These are phyloP conservation scores for Rallus limicola DNA, from an alignment of 2,113 vertebrate genomes.

Conservation along the genomic window DNA sequence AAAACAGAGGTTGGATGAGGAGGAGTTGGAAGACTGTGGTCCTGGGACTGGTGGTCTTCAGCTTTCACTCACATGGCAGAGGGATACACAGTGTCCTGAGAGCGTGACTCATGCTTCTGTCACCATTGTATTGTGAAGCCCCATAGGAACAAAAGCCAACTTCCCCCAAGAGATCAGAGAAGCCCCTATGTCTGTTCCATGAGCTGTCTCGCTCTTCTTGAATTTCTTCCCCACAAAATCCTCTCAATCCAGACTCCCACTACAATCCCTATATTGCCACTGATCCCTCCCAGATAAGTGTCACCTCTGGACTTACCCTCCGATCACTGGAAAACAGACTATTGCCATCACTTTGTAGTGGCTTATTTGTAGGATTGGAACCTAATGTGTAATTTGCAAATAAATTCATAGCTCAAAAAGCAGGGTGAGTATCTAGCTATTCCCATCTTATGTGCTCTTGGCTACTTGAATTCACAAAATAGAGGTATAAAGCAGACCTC, in stretches of 20 bases:
- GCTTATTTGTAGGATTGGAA: background rate
- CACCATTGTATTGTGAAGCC: background rate
- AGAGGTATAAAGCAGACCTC: background rate
- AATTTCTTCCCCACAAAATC: background rate
- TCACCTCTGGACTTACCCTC: background rate
- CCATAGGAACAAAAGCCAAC: background rate
- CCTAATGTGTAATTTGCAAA: background rate
- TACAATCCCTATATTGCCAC: background rate
- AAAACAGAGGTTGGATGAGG: background rate
- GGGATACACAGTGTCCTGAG: background rate
- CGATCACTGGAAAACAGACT: background rate
- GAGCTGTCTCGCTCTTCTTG: background rate
- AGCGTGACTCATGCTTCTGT: rapidly evolving
- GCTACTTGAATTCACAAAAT: background rate
- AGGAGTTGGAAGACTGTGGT: background rate
- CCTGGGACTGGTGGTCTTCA: background rate
- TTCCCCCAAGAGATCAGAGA: background rate
- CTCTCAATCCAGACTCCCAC: background rate
- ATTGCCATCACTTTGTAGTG: background rate
- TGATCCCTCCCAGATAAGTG: background rate
- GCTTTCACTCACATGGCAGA: background rate
- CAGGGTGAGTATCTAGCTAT: background rate
- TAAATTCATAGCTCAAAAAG: background rate
- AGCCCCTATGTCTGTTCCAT: rapidly evolving
- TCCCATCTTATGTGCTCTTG: background rate